Evolutionary conservation across 2,113 vertebrate species (phyloP), one percentile per base, ranked within the genome.

Genomic region (Mastomys natalensis): DNA sequence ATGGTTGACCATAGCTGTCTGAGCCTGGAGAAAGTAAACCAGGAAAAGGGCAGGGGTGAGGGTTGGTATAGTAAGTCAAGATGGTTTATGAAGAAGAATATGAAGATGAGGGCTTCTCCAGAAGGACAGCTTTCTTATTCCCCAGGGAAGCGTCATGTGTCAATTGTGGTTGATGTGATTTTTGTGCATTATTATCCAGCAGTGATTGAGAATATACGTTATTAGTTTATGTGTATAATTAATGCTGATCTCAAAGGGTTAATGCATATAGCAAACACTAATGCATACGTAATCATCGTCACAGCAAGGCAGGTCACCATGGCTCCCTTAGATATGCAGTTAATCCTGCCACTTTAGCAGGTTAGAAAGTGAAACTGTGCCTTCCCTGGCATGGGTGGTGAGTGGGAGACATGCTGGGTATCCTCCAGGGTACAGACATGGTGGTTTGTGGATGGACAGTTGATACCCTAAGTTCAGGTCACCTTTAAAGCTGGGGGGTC

Each of bases 391-490:
- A 0, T 40, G 68, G 45, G 43, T 88, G n/a, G 55, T 0, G 1
- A 40, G 21, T 48, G 21, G 37, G 43, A 12, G 12, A 0, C 55
- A 68, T 9, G 17, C 48, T 19, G 21, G 24, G 1, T 0, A 1
- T 31, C 22, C 81, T 58, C 19, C 64, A 12, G 62, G 0, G 1
- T 3, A 1, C 1, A 6, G 58, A n/a, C 7, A 6, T 40, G 66
- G 37, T 0, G 7, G 13, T 68, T 40, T 17, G 26, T 87, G n/a
- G 40, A 77, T 17, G 8, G 16, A 43, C 7, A 31, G 43, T 37
- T 3, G 19, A 43, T n/a, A 19, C n/a, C 68, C 12, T 55, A 2
- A 48, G 21, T 77, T 89, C 60, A 93, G 9, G 8, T 55, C 29
- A 37, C 24, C 64, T 16, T 80, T 70, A 64, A 80, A 87, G 43